Evolutionary conservation across 2,888 invertebrate genomes (phyloP).

Genomic region (Autographa gamma): DNA sequence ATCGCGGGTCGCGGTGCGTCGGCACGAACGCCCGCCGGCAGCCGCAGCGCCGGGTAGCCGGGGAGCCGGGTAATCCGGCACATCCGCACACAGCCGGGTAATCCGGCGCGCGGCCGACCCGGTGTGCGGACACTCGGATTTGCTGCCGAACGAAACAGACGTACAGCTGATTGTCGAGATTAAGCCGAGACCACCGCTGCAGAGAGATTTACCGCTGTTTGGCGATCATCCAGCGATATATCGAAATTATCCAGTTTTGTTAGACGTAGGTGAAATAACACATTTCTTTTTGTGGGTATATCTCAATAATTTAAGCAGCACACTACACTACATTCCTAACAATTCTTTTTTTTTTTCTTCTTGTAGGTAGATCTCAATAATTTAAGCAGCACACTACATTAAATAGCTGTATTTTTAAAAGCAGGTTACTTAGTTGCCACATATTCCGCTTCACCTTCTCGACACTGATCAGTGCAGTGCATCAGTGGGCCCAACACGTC

Average conservation of each 20-base stretch:
- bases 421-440: too few relatives aligned
- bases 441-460: too few relatives aligned
- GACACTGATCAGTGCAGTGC: too few relatives aligned
- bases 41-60: conserved; percentile 65
- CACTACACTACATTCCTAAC: not conserved
- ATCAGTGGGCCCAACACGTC: too few relatives aligned
- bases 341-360: not conserved
- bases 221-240: conserved; percentile 43
- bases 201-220: conserved; percentile 71
- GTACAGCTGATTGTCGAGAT: conserved; percentile 82
- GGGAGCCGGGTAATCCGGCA: conserved; percentile 60
- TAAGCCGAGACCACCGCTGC: conserved; percentile 70
- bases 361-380: too few relatives aligned
- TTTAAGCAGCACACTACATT: too few relatives aligned
- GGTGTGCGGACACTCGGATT: conserved; percentile 70
- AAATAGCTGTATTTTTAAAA: too few relatives aligned
- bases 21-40: conserved; percentile 79
- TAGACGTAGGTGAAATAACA: conserved; percentile 6
- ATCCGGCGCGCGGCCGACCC: conserved; percentile 71
- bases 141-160: conserved; percentile 82
- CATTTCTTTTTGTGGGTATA: too few relatives aligned
- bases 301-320: too few relatives aligned
- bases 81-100: conserved; percentile 71
- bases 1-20: conserved; percentile 80
- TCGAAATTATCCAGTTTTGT: conserved; percentile 23